phyloP scores from a whole-genome alignment of 2,888 invertebrate species.

The Agonopterix heracliana region DNA sequence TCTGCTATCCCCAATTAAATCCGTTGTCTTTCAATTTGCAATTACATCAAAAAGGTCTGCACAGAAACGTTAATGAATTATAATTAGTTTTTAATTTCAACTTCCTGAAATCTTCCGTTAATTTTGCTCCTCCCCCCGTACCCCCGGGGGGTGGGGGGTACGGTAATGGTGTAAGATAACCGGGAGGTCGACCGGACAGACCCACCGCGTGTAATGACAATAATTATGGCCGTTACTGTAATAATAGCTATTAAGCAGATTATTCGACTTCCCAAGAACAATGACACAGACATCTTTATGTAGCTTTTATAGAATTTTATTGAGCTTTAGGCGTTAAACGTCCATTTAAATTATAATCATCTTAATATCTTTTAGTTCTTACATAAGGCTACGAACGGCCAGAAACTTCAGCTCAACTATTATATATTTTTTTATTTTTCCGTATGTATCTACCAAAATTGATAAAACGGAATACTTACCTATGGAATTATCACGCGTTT shows the following conservation, averaged over 20 bases:
- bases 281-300: slow-evolving; percentile 5
- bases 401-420: too few species aligned
- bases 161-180: slow-evolving; percentile 1
- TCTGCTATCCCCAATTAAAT: too few species aligned
- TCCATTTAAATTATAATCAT: too few species aligned
- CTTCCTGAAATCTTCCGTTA: slow-evolving; percentile 2
- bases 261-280: slow-evolving; percentile 8
- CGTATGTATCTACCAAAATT: too few species aligned
- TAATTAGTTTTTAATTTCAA: slow-evolving; percentile 10
- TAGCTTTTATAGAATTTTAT: slow-evolving; percentile 2
- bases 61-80: not conserved
- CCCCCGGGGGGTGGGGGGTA: too few species aligned
- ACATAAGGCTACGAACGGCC: too few species aligned
- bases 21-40: not conserved
- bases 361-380: too few species aligned
- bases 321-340: not conserved
- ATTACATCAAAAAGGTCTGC: not conserved
- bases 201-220: slow-evolving; percentile 4
- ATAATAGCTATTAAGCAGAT: slow-evolving; percentile 6
- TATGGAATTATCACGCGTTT: too few species aligned
- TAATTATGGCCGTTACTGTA: slow-evolving; percentile 6
- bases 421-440: too few species aligned
- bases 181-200: not conserved
- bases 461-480: too few species aligned
- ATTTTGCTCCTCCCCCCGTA: too few species aligned